These are phyloP conservation scores for Cheilosia scutellata DNA, from an alignment of 2,888 invertebrate genomes.

Conservation along the genomic window DNA sequence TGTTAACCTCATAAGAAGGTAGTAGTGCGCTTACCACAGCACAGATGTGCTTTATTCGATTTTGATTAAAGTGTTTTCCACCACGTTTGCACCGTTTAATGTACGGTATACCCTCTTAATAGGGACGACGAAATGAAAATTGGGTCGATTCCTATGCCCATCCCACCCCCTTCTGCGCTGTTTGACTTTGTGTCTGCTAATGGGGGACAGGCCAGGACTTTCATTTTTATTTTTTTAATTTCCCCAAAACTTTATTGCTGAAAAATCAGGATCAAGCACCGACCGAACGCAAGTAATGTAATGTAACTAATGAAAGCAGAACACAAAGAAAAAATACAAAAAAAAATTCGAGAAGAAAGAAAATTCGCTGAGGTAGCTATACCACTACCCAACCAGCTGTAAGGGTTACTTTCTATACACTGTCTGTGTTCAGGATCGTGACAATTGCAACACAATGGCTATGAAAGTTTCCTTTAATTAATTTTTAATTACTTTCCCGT, in stretches of 20 bases:
- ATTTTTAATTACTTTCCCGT: conserved; percentile 56
- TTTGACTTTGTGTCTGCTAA: conserved; percentile 51
- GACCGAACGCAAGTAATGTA: conserved; percentile 38
- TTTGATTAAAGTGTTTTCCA: conserved; percentile 57
- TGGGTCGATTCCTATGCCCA: not conserved
- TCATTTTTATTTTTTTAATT: conserved; percentile 17
- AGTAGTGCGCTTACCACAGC: conserved; percentile 14
- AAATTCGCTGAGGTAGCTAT: conserved; percentile 39
- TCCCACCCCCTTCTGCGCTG: not conserved
- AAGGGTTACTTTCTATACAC: conserved; percentile 35
- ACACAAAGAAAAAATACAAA: not conserved
- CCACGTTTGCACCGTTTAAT: conserved; percentile 47
- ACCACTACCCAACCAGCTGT: conserved; percentile 18
- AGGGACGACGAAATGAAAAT: not conserved
- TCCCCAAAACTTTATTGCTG: conserved; percentile 48
- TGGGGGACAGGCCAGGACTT: conserved; percentile 12
- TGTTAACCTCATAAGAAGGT: conserved; percentile 59
- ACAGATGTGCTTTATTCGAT: conserved; percentile 49
- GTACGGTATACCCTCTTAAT: conserved; percentile 1
- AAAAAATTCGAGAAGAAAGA: not conserved
- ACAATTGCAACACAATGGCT: conserved; percentile 53
- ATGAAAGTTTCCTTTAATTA: conserved; percentile 51
- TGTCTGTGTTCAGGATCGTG: conserved; percentile 24
- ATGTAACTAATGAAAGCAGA: conserved; percentile 57
- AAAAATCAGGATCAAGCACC: conserved; percentile 53